phyloP scores from a whole-genome alignment of 2,113 vertebrate species.

The Clarias batrachus region DNA sequence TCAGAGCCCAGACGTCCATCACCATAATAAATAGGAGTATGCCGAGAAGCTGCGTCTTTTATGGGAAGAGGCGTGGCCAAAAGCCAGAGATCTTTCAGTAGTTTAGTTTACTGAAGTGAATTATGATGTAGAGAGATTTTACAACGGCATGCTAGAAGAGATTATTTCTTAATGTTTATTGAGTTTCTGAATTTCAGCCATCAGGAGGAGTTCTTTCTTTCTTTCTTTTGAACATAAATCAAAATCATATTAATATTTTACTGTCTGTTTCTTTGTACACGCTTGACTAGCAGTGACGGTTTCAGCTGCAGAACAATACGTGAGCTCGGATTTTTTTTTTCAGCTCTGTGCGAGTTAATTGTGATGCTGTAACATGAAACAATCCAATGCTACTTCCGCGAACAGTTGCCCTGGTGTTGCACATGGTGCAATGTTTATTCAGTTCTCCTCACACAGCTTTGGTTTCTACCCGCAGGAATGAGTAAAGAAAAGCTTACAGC shows the following conservation, averaged over 20 bases:
- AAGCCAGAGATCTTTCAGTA: background rate
- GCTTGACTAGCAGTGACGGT: background rate
- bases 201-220: background rate
- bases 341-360: background rate
- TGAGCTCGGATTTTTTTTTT: background rate
- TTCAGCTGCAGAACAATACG: background rate
- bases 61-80: background rate
- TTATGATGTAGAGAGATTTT: background rate
- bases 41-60: background rate
- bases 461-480: background rate
- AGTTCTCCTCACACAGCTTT: background rate
- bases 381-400: background rate
- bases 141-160: background rate
- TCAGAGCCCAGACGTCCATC: constrained; percentile 11
- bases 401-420: background rate
- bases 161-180: background rate
- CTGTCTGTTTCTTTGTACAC: background rate
- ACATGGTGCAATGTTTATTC: background rate
- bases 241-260: background rate
- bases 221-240: background rate
- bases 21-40: background rate
- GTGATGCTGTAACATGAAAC: background rate
- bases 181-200: background rate
- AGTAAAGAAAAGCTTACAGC: background rate
- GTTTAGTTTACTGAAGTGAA: constrained; percentile 12